These are phyloP conservation scores for Oreotrochilus melanogaster DNA, from an alignment of 2,113 vertebrate species.

Conservation along the genomic window DNA sequence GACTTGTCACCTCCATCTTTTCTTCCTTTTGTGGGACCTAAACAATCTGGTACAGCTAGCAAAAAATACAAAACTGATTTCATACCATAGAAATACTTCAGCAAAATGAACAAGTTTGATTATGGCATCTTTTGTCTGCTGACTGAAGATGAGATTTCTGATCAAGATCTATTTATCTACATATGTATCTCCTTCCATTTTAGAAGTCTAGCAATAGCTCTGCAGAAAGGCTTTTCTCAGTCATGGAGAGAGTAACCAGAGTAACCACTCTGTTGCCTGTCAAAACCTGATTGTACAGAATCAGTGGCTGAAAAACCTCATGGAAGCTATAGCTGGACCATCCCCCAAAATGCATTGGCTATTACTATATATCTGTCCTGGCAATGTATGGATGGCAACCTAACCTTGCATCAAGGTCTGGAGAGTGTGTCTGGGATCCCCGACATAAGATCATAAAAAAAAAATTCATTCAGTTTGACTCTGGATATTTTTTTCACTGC, in stretches of 20 bases:
- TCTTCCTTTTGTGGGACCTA: neutral
- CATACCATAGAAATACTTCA: neutral
- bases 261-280: neutral
- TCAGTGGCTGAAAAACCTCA: neutral
- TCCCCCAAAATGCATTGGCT: neutral
- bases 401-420: neutral
- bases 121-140: neutral
- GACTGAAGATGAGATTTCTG: neutral
- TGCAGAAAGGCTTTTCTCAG: neutral
- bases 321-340: neutral
- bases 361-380: neutral
- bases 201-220: neutral
- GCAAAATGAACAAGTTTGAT: neutral
- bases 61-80: neutral
- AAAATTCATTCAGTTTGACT: neutral
- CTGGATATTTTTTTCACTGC: neutral
- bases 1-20: neutral
- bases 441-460: neutral
- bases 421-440: neutral
- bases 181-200: neutral
- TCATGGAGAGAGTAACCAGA: rapidly evolving
- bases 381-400: rapidly evolving
- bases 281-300: neutral
- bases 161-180: neutral
- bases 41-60: neutral